These are phyloP conservation scores for Antheraea assamensis DNA, from an alignment of 2,888 invertebrate genomes.

Conservation along the genomic window DNA sequence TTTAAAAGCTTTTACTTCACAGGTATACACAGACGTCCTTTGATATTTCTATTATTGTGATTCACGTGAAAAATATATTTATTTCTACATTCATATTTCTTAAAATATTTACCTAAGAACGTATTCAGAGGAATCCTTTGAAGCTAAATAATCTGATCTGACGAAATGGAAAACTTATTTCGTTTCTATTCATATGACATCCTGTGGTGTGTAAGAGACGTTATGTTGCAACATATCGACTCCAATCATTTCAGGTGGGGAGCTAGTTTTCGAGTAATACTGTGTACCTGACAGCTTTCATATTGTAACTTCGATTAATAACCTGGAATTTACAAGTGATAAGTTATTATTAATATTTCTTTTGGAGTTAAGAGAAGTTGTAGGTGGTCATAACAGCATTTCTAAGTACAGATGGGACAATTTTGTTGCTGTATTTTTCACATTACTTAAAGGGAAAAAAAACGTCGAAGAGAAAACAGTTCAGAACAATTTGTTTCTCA, in stretches of 20 bases:
- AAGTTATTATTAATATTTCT: conserved; percentile 9
- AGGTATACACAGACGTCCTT: conserved; percentile 6
- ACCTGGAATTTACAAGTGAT: neutral
- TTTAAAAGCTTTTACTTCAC: neutral
- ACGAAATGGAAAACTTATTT: conserved; percentile 63
- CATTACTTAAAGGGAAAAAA: no score
- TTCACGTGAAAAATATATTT: conserved; percentile 9
- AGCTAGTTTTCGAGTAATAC: conserved; percentile 41
- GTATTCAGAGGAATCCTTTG: conserved; percentile 23
- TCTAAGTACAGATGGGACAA: neutral
- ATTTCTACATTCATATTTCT: neutral
- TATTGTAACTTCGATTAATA: neutral
- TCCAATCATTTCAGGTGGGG: conserved; percentile 58
- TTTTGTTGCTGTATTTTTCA: no score
- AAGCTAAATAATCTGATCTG: conserved; percentile 52
- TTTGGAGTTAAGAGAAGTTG: neutral
- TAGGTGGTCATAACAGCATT: neutral
- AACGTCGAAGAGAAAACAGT: no score
- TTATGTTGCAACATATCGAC: conserved; percentile 50
- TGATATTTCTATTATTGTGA: neutral
- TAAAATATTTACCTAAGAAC: conserved; percentile 14
- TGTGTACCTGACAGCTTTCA: conserved; percentile 36
- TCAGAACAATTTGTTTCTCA: no score
- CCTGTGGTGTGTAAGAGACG: conserved; percentile 58
- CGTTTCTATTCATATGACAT: conserved; percentile 60